phyloP scores from a whole-genome alignment of 2,888 invertebrate genomes.

The Ennomos fuscantarius region DNA sequence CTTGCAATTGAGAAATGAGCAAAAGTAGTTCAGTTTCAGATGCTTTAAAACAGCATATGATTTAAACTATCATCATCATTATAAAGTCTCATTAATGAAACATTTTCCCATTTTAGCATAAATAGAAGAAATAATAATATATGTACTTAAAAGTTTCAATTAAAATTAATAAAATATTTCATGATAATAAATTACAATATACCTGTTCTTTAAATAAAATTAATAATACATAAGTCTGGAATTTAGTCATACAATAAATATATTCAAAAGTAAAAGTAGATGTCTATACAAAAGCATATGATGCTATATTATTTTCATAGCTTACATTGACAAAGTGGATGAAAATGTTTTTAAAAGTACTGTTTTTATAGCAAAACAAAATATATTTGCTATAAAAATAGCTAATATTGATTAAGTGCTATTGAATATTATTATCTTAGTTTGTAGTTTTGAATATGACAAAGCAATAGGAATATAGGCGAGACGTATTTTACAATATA shows the following conservation, averaged over 20 bases:
- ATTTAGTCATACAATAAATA: conserved; percentile 22
- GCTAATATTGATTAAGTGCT: conserved; percentile 1
- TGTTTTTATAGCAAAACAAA: conserved; percentile 3
- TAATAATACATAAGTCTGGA: conserved; percentile 19
- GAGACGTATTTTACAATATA: conserved; percentile 1
- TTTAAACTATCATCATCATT: too few species aligned
- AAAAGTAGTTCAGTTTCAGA: too few species aligned
- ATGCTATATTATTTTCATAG: conserved; percentile 49
- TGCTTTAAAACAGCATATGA: too few species aligned
- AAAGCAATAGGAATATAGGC: background rate
- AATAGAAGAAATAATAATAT: background rate
- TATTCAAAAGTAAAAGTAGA: conserved; percentile 42
- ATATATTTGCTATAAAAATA: conserved; percentile 1
- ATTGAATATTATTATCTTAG: conserved; percentile 18
- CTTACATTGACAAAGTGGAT: conserved; percentile 17
- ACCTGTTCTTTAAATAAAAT: conserved; percentile 26
- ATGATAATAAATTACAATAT: conserved; percentile 21
- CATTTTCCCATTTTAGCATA: too few species aligned
- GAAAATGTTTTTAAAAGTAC: conserved; percentile 8
- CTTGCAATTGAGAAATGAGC: too few species aligned
- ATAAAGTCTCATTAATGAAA: too few species aligned
- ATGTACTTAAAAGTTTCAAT: conserved; percentile 5
- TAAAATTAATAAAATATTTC: conserved; percentile 8
- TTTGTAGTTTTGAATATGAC: conserved; percentile 17
- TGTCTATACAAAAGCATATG: conserved; percentile 48